These are phyloP conservation scores for Diadophis punctatus DNA, from an alignment of 2,113 vertebrate species.

Conservation along the genomic window DNA sequence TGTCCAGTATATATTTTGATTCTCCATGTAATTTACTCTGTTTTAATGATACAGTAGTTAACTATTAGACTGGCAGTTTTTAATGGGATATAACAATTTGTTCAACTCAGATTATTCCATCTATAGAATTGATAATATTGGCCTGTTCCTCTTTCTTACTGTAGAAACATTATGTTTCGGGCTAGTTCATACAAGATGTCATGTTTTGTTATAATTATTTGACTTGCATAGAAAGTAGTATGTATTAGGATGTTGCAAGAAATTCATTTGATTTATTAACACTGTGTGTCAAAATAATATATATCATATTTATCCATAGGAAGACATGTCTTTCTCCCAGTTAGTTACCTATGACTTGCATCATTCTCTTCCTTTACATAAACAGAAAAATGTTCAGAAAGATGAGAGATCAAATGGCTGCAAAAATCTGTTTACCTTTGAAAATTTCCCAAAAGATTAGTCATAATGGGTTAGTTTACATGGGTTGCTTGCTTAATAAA, in stretches of 20 bases:
- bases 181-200: background rate
- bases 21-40: background rate
- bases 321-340: background rate
- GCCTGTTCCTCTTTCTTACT: background rate
- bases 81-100: background rate
- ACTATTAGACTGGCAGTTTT: background rate
- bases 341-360: background rate
- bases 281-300: background rate
- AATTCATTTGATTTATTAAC: background rate
- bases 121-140: background rate
- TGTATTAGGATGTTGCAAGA: background rate
- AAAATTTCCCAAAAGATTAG: background rate
- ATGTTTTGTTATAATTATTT: background rate
- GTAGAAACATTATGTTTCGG: background rate
- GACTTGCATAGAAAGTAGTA: background rate
- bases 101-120: background rate
- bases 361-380: background rate
- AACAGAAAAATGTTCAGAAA: background rate
- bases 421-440: background rate
- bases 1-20: conserved; percentile 27
- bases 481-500: background rate
- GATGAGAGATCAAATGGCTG: background rate
- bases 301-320: background rate
- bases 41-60: background rate
- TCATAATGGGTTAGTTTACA: background rate